These are phyloP conservation scores for Hippotragus niger DNA, from an alignment of 2,113 vertebrate genomes.

Conservation along the genomic window DNA sequence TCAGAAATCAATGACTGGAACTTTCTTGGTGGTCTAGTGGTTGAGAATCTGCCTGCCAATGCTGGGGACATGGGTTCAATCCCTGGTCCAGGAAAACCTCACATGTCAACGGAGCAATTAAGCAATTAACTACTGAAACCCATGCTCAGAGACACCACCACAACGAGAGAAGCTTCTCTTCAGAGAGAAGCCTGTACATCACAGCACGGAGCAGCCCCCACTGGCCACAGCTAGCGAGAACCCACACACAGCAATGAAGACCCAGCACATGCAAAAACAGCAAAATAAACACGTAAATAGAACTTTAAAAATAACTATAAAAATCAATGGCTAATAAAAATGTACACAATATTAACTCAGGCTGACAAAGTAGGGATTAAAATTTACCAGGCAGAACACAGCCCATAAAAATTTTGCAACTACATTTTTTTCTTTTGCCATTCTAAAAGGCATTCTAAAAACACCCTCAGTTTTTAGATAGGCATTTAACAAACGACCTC, in stretches of 20 bases:
- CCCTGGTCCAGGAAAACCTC: not conserved
- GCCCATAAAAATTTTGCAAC: slow-evolving; percentile 24
- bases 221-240: not conserved
- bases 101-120: not conserved
- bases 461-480: not conserved
- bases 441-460: not conserved
- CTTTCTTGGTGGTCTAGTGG: not conserved
- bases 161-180: not conserved
- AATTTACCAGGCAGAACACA: slow-evolving; percentile 38
- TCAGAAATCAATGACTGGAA: slow-evolving; percentile 13
- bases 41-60: not conserved
- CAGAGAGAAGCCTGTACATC: not conserved
- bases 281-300: not conserved
- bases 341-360: not conserved
- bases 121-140: not conserved
- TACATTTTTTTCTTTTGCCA: slow-evolving; percentile 3
- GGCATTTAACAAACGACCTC: not conserved
- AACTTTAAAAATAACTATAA: not conserved
- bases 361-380: slow-evolving; percentile 35
- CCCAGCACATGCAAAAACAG: not conserved
- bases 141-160: not conserved
- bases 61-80: not conserved
- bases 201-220: not conserved
- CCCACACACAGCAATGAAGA: not conserved
- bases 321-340: slow-evolving; percentile 47